A percentile compares a stretch with the other conserved stretches of the same genome.
These are phyloP conservation scores for Dendroctonus valens DNA, from an alignment of 1,140 invertebrate genomes.

Conservation along the genomic window DNA sequence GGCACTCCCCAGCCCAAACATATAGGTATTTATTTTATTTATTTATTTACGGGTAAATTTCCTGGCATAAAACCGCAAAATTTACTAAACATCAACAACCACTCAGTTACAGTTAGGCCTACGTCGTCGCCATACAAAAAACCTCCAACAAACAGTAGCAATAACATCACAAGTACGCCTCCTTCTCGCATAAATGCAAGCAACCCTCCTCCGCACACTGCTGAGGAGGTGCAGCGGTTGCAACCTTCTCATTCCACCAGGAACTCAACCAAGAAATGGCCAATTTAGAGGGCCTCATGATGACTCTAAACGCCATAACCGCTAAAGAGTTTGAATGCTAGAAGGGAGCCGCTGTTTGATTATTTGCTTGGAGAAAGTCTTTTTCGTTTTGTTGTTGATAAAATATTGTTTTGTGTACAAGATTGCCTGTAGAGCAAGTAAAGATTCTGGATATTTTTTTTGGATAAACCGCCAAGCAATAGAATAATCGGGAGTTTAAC, in stretches of 20 bases:
- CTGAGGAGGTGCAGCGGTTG: slow-evolving; percentile 71
- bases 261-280: slow-evolving; percentile 97
- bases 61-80: background rate
- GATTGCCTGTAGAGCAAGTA: background rate
- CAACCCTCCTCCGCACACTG: slow-evolving; percentile 59
- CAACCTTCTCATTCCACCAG: slow-evolving; percentile 85
- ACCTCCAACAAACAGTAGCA: slow-evolving; percentile 42
- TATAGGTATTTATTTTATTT: slow-evolving; percentile 55
- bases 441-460: slow-evolving; percentile 5
- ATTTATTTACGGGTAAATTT: slow-evolving; percentile 47
- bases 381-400: slow-evolving; percentile 5
- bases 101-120: slow-evolving; percentile 61
- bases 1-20: slow-evolving; percentile 73
- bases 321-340: slow-evolving; percentile 86
- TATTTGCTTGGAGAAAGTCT: background rate
- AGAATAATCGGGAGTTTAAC: background rate
- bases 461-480: background rate
- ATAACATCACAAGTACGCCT: slow-evolving; percentile 49
- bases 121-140: slow-evolving; percentile 69
- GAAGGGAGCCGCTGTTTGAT: background rate
- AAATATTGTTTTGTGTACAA: slow-evolving; percentile 12
- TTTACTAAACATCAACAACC: background rate
- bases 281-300: slow-evolving; percentile 96
- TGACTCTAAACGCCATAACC: slow-evolving; percentile 95
- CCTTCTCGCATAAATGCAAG: slow-evolving; percentile 49